phyloP scores from a whole-genome alignment of 1,140 invertebrate species.

The Apis cerana region DNA sequence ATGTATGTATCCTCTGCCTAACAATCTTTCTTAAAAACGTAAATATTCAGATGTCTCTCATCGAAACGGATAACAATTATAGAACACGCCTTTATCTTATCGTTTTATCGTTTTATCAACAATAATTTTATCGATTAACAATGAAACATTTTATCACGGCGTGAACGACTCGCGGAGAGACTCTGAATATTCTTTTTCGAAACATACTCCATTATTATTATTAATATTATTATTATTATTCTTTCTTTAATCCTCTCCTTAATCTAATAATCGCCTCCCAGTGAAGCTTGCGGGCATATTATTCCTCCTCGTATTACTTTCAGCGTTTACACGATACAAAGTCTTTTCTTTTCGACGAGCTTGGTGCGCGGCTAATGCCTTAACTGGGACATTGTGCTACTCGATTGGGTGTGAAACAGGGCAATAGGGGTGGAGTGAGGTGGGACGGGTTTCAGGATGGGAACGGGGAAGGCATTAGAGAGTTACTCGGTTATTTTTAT shows the following conservation, averaged over 20 bases:
- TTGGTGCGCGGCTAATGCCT: slow-evolving; percentile 28
- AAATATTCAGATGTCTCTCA: slow-evolving; percentile 5
- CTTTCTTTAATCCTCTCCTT: neutral
- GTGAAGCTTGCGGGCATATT: neutral
- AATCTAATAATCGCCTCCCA: neutral
- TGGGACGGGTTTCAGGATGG: slow-evolving; percentile 27
- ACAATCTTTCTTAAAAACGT: slow-evolving; percentile 33
- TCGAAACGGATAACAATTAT: slow-evolving; percentile 12
- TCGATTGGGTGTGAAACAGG: slow-evolving; percentile 47
- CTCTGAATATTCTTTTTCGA: neutral
- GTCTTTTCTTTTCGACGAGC: slow-evolving; percentile 20
- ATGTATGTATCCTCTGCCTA: neutral
- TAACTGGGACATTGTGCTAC: slow-evolving; percentile 48
- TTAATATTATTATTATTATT: too few relatives aligned
- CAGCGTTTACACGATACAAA: slow-evolving; percentile 29
- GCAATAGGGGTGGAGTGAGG: neutral
- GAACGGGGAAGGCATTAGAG: slow-evolving; percentile 69
- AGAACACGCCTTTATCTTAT: neutral
- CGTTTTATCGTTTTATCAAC: neutral
- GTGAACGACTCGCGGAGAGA: neutral
- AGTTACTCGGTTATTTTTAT: slow-evolving; percentile 67
- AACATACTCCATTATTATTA: neutral
- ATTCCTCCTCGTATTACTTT: neutral
- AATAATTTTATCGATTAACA: neutral
- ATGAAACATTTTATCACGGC: neutral